phyloP scores from a whole-genome alignment of 2,888 invertebrate species.

The Leptinotarsa rubiginosa region DNA sequence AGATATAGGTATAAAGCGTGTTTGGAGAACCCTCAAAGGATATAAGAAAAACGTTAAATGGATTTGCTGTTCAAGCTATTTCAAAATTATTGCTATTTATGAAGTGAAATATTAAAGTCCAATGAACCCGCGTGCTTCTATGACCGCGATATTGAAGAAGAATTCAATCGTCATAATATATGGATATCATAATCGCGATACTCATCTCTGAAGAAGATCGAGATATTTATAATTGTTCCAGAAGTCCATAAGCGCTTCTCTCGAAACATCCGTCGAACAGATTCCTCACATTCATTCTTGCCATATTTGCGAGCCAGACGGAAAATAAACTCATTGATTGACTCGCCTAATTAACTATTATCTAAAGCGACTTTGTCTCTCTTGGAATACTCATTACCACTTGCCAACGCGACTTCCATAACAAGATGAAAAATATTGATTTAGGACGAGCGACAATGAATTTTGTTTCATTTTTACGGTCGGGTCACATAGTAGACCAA shows the following conservation, averaged over 20 bases:
- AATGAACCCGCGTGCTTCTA: not conserved
- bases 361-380: conserved; percentile 8
- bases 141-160: not conserved
- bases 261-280: conserved; percentile 12
- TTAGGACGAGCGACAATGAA: not conserved
- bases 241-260: conserved; percentile 15
- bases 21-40: no score
- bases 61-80: no score
- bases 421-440: conserved; percentile 6
- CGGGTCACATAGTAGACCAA: no score
- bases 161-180: conserved; percentile 10
- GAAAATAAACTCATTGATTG: conserved; percentile 18
- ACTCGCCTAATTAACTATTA: conserved; percentile 15
- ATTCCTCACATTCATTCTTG: conserved; percentile 2
- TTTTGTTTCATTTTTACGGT: no score
- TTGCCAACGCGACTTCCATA: conserved; percentile 10
- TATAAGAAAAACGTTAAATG: no score
- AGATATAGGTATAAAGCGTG: no score
- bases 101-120: not conserved
- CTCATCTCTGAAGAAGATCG: conserved; percentile 2
- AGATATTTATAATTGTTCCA: conserved; percentile 19
- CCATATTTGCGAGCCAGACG: conserved; percentile 17
- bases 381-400: conserved; percentile 11
- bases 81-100: not conserved
- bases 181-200: conserved; percentile 3